Base-by-base conservation (phyloP, 1,140 invertebrate genomes). In the Mercenaria mercenaria region DNA sequence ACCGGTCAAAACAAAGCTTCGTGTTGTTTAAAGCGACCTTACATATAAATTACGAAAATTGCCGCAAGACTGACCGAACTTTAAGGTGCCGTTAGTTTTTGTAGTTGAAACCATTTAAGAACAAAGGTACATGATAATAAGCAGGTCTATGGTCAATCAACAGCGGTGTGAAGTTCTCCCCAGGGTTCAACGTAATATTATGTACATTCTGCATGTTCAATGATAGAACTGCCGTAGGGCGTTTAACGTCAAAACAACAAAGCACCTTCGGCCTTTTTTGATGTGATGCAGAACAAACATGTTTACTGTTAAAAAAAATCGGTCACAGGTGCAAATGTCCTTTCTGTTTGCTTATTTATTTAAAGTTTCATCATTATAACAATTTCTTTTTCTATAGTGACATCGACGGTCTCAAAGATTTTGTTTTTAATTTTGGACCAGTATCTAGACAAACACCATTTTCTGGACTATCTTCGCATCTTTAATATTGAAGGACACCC, bases 171-270 rank as follows among this genome's bases (percentile, higher is more conserved):
- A 76, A 79, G 23, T 18, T 37, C 8, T 13, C 76, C 76, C 18
- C 10, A 23, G 47, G 47, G 8, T 23, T 20, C n/a, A 8, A 37
- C 76, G 76, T 79, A 79, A 79, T 20, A 56, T 79, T 52, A 32
- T 50, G 20, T 2, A 20, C 47, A 13, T 8, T 18, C 47, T 59
- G 4, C 76, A 79, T 79, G 76, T 79, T 37, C 47, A 52, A 18
- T 34, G 26, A 56, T 32, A 52, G 50, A 26, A 18, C 26, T 3
- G 47, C 76, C 76, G 26, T 29, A 34, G 15, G 76, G 50, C 3
- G n/a, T 77, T 41, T 79, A n/a, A 79, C 76, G 76, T 79, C 76
- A 79, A 37, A 52, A 79, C 43, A 52, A 79, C 76, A 79, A 79
- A 56, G 47, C 43, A 79, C 76, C 76, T 47, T 56, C 29, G 72